Base-by-base conservation (phyloP, 2,113 vertebrate genomes). In the Ceyx margarethae region DNA sequence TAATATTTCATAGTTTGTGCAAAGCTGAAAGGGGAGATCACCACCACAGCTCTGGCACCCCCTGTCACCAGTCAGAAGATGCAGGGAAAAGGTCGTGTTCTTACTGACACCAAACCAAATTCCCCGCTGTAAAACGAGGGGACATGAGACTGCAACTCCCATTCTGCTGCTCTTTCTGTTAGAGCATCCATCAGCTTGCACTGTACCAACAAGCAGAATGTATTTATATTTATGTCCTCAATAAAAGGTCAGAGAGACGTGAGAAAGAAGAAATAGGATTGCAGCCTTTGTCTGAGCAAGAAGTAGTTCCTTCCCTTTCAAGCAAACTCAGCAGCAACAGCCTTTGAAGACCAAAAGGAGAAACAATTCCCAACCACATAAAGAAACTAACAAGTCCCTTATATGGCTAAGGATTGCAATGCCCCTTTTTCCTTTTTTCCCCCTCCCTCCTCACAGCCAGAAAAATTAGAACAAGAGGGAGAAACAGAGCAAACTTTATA, bases 1-100 rank as follows among this genome's bases (percentile, higher is more conserved):
- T 93, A 95, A 95, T 96, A 95, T 96, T 96, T 95, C 94, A 93
- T 92, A 91, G 80, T 96, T 95, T 89, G 87, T 93, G 94, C 94
- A 96, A 91, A 92, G 94, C 74, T 72, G 86, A 85, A 96, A 84
- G 1, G 4, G 91, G 89, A 94, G 93, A 95, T 91, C 81, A 53
- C 88, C 81, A 93, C 86, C 73, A 57, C 5, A 10, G 88, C 85
- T 91, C 85, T 61, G 65, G 92, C 92, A 66, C 78, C 81, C 88
- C 62, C 45, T 23, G 65, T 77, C 90, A 91, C 33, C 85, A 95
- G 93, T 84, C 90, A 94, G 91, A 91, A 89, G 81, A 94, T 91
- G 81, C 90, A 85, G 89, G 90, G 82, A 81, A 95, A 94, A 96
- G 87, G 92, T 95, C 84, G 66, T 58, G 69, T 80, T 76, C 88